These are phyloP conservation scores for Anthoscopus minutus DNA, from an alignment of 2,113 vertebrate genomes.

Conservation along the genomic window DNA sequence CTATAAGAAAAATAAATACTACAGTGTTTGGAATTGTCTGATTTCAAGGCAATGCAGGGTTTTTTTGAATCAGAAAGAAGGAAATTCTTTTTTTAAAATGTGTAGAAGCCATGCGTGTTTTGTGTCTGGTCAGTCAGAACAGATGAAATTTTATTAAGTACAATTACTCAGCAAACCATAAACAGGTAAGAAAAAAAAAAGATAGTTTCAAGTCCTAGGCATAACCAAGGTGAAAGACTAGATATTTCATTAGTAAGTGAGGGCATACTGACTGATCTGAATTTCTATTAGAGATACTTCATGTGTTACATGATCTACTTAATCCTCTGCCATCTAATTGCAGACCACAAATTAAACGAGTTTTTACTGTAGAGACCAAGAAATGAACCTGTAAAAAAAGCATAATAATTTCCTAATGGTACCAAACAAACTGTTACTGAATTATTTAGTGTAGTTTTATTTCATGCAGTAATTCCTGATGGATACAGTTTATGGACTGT, in stretches of 20 bases:
- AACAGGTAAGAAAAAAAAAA: not conserved
- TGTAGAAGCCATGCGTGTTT: fast-evolving
- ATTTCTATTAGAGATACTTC: not conserved
- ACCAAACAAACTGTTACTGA: not conserved
- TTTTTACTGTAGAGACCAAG: not conserved
- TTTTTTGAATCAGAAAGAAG: not conserved
- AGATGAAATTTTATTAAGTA: not conserved
- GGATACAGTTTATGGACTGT: not conserved
- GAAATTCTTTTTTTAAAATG: not conserved
- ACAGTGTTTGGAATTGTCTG: not conserved
- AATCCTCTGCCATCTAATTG: not conserved
- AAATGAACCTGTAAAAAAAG: not conserved
- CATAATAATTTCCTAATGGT: not conserved
- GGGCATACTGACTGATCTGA: not conserved
- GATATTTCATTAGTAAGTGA: not conserved
- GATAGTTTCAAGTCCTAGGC: not conserved
- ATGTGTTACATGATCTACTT: not conserved
- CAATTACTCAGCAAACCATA: not conserved
- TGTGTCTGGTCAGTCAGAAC: not conserved
- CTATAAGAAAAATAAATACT: not conserved
- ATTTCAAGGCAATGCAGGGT: not conserved
- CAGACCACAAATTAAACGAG: not conserved
- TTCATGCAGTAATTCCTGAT: not conserved
- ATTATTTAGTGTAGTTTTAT: not conserved
- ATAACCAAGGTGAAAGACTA: not conserved